Conservation (phyloP, 2,113 vertebrate species). For the Hipposideros armiger region DNA sequence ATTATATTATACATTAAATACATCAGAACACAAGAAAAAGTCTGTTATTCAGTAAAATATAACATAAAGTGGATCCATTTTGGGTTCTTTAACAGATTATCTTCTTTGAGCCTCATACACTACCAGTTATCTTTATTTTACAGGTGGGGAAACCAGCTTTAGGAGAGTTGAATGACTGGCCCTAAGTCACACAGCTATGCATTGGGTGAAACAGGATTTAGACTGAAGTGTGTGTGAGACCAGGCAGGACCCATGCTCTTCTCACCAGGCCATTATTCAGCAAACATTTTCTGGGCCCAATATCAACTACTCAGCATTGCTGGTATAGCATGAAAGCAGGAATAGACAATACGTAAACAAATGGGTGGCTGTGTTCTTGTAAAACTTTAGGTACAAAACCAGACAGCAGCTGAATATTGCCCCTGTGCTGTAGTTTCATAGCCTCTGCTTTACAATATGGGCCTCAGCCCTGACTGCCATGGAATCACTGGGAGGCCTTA, state of each 20-base stretch:
- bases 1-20: constrained; percentile 79
- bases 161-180: not conserved
- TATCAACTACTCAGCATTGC: not conserved
- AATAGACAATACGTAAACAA: not conserved
- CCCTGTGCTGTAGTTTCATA: not conserved
- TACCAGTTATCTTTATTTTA: not conserved
- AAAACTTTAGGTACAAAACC: not conserved
- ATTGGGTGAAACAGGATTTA: not conserved
- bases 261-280: not conserved
- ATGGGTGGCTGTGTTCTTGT: not conserved
- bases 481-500: not conserved
- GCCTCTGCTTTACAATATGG: not conserved
- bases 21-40: constrained; percentile 66
- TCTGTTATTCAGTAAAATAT: constrained; percentile 62
- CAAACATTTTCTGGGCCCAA: not conserved
- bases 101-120: not conserved
- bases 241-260: not conserved
- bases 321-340: not conserved
- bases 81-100: not conserved
- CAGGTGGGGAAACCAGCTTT: not conserved
- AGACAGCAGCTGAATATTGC: not conserved
- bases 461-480: not conserved
- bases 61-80: constrained; percentile 7
- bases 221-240: not conserved
- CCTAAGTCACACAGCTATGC: not conserved